Evolutionary conservation across 2,888 invertebrate genomes (phyloP).

Genomic region (Galerucella calmariensis): DNA sequence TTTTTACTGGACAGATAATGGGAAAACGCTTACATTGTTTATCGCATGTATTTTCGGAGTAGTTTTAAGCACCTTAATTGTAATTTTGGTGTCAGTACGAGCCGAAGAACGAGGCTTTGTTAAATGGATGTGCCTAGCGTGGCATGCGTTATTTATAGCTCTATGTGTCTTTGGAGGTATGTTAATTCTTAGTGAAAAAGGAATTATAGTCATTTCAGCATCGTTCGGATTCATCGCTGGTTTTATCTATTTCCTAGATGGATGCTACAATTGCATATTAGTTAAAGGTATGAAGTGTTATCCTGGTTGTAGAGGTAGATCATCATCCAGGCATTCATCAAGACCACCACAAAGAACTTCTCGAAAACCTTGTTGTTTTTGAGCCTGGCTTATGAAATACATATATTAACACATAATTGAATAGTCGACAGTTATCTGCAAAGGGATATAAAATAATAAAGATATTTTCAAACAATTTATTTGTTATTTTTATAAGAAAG

Average conservation of each 20-base stretch:
- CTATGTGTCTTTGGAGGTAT: background rate
- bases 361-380: background rate
- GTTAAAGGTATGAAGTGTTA: background rate
- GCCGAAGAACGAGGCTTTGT: background rate
- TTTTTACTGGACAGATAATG: background rate
- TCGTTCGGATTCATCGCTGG: background rate
- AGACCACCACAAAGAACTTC: background rate
- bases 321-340: background rate
- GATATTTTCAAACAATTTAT: constrained; percentile 7
- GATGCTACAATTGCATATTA: background rate
- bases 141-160: background rate
- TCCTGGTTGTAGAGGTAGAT: constrained; percentile 4
- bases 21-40: background rate
- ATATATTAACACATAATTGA: no score
- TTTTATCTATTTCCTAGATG: background rate
- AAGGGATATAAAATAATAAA: constrained; percentile 11
- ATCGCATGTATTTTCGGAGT: background rate
- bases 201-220: background rate
- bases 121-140: constrained; percentile 2
- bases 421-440: background rate
- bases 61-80: background rate
- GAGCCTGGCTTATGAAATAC: background rate
- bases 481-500: constrained; percentile 14
- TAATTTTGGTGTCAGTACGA: background rate
- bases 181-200: background rate